Conservation (phyloP, 1,140 invertebrate species). For the Drosophila melanogaster region Release_6_plus_ISO1_MT NC_004354.4:16906001-16906500, state of each 20-base stretch:
- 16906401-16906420: slow-evolving; percentile 35
- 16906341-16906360: slow-evolving; percentile 78
- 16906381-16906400: slow-evolving; percentile 56
- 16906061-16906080: slow-evolving; percentile 23
- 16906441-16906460: slow-evolving; percentile 8
- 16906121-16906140: slow-evolving; percentile 36
- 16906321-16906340: slow-evolving; percentile 59
- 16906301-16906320: slow-evolving; percentile 58
- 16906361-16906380: slow-evolving; percentile 79
- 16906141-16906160: slow-evolving; percentile 22
- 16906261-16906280: slow-evolving; percentile 56
- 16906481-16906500: not conserved
- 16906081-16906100: slow-evolving; percentile 4
- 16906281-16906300: slow-evolving; percentile 75
- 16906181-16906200: slow-evolving; percentile 14
- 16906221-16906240: too few species aligned
- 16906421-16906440: not conserved
- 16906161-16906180: not conserved
- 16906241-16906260: slow-evolving; percentile 11
- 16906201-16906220: not conserved
- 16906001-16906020: slow-evolving; percentile 19
- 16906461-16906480: not conserved
- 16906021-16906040: slow-evolving; percentile 77
- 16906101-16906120: slow-evolving; percentile 13
- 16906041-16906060: slow-evolving; percentile 48